Conservation (phyloP, 2,797 vertebrate genomes). For the Rhinatrema bivittatum region DNA sequence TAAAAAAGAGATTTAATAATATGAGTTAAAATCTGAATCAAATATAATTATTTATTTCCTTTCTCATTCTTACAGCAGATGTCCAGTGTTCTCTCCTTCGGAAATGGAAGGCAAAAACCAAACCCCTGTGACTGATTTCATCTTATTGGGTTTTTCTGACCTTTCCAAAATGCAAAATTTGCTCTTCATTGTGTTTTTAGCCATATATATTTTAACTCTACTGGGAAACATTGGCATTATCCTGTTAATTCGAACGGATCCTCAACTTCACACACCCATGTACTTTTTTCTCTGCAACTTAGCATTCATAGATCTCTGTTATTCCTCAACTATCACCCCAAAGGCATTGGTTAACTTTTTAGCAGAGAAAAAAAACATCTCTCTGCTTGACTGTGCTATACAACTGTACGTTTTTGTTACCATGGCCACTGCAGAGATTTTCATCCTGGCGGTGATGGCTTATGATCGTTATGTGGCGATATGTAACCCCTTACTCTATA, state of each 20-base stretch:
- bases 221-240: too few relatives aligned
- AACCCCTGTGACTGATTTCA: too few relatives aligned
- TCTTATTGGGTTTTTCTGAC: too few relatives aligned
- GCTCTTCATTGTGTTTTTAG: too few relatives aligned
- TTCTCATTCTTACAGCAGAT: too few relatives aligned
- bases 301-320: constrained; percentile 34
- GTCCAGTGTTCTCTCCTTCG: too few relatives aligned
- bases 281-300: constrained; percentile 30
- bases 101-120: too few relatives aligned
- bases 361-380: constrained; percentile 11
- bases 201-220: too few relatives aligned
- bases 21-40: too few relatives aligned
- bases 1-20: too few relatives aligned
- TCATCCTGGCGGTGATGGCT: constrained; percentile 38
- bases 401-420: constrained; percentile 32
- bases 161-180: too few relatives aligned
- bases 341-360: constrained; percentile 22
- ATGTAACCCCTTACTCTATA: constrained; percentile 34
- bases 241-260: constrained; percentile 8
- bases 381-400: constrained; percentile 24
- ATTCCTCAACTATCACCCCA: constrained; percentile 27
- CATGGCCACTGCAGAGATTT: constrained; percentile 25
- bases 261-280: constrained; percentile 20
- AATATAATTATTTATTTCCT: too few relatives aligned
- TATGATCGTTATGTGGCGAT: constrained; percentile 41